Percentiles rank a stretch among this genome's conserved stretches.
Conservation (phyloP, 35 echinoderm and acorn worm genomes). For the Lytechinus variegatus region DNA sequence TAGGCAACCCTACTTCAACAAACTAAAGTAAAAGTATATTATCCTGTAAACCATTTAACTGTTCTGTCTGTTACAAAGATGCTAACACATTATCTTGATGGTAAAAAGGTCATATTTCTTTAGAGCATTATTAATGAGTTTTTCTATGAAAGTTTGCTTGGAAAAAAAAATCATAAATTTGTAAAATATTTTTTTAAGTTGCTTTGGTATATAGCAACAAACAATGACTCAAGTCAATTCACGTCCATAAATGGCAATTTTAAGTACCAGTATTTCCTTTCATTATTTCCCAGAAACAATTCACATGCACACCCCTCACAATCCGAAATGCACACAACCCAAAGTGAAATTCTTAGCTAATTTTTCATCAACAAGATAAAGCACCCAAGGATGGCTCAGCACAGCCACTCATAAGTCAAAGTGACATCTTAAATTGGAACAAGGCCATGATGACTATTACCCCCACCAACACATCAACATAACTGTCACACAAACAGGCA, state of each 20-base stretch:
- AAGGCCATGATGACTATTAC: background rate
- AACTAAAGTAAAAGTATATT: no score
- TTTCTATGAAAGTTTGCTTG: no score
- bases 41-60: no score
- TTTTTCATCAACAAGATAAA: background rate
- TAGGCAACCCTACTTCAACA: no score
- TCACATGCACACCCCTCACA: background rate
- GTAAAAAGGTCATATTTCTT: no score
- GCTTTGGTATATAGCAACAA: no score
- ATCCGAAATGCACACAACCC: background rate
- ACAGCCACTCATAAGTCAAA: background rate
- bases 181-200: no score
- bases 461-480: background rate
- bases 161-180: no score
- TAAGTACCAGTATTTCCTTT: background rate
- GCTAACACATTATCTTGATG: no score
- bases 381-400: background rate
- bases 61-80: no score
- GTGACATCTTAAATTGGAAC: conserved; percentile 2
- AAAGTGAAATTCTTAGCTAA: conserved; percentile 5
- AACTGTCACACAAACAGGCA: background rate
- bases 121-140: no score
- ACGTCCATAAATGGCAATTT: background rate
- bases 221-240: no score
- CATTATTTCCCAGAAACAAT: background rate